Conservation (phyloP, 2,888 invertebrate species). For the Scaptomyza flava region DNA sequence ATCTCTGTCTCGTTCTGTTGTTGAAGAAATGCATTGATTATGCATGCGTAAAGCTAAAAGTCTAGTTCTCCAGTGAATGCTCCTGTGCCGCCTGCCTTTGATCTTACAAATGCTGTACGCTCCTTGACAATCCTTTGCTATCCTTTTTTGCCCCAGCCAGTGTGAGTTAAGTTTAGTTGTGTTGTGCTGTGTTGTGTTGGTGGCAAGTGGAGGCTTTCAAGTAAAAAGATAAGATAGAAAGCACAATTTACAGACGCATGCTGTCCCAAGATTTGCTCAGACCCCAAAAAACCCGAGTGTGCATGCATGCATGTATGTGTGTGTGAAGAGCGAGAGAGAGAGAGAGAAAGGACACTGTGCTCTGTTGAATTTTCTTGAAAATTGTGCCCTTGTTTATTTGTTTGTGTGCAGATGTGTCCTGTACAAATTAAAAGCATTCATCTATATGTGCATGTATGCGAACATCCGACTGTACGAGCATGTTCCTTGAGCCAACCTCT, state of each 20-base stretch:
- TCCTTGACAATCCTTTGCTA: conserved; percentile 40
- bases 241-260: conserved; percentile 59
- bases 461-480: not conserved
- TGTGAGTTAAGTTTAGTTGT: not conserved
- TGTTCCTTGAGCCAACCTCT: conserved; percentile 30
- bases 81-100: conserved; percentile 45
- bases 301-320: conserved; percentile 6
- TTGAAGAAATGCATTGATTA: conserved; percentile 76
- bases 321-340: not conserved
- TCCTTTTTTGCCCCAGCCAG: conserved; percentile 2
- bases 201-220: conserved; percentile 60
- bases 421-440: conserved; percentile 77
- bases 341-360: conserved; percentile 13
- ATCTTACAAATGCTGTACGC: conserved; percentile 35
- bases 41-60: conserved; percentile 74
- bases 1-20: conserved; percentile 13
- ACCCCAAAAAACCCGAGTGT: conserved; percentile 27
- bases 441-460: conserved; percentile 19
- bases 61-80: conserved; percentile 43
- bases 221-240: conserved; percentile 74
- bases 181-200: conserved; percentile 4
- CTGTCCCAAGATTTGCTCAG: conserved; percentile 71
- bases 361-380: conserved; percentile 72
- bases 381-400: conserved; percentile 55
- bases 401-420: conserved; percentile 43